Evolutionary conservation across 2,888 invertebrate species (phyloP).

Genomic region (Falcaria lacertinaria): DNA sequence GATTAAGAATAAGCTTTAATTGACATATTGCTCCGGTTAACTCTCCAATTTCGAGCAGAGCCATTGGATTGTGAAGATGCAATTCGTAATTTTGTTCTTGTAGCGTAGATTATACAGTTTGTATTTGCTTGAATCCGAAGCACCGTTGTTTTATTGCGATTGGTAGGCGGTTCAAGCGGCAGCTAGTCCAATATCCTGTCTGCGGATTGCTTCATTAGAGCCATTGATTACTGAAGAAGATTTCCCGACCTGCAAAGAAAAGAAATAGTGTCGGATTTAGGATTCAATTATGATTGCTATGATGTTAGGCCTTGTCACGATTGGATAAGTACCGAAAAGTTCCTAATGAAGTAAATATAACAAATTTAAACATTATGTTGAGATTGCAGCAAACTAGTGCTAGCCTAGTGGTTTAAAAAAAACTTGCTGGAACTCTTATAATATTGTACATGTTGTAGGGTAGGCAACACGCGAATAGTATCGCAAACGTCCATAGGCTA

Average conservation of each 20-base stretch:
- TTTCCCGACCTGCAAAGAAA: conserved; percentile 64
- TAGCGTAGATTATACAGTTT: conserved; percentile 39
- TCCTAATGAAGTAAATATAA: no score
- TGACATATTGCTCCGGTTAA: conserved; percentile 66
- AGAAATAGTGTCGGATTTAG: conserved; percentile 28
- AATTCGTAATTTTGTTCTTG: conserved; percentile 33
- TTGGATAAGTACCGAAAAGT: no score
- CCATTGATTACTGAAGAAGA: conserved; percentile 60
- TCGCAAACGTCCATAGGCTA: no score
- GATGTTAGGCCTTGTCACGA: no score
- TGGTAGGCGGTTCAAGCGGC: conserved; percentile 52
- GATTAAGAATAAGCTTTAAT: conserved; percentile 62
- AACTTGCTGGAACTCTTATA: no score
- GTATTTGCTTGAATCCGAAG: conserved; percentile 31
- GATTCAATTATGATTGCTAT: no score
- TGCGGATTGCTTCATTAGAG: conserved; percentile 75
- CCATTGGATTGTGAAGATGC: conserved; percentile 53
- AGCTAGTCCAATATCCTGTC: conserved; percentile 72
- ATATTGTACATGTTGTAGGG: no score
- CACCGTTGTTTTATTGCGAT: conserved; percentile 63
- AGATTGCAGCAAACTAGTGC: no score
- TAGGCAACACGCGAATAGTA: no score
- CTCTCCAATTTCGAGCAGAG: conserved; percentile 53
- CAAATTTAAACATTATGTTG: no score
- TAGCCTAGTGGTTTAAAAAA: no score